These are phyloP conservation scores for Drosophila setifemur DNA, from an alignment of 1,140 invertebrate species.

Conservation along the genomic window DNA sequence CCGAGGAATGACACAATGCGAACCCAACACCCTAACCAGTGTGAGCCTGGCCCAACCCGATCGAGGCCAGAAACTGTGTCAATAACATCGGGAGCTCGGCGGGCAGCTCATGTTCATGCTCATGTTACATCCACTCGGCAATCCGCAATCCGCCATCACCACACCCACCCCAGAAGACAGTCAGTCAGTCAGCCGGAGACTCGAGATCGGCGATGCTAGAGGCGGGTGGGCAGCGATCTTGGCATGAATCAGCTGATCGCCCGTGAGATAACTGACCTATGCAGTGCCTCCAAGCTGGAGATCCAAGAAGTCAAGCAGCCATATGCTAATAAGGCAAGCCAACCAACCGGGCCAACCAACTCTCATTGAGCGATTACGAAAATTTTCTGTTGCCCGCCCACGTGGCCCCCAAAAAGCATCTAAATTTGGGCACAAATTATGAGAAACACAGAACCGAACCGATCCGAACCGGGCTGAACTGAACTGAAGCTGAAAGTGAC, in stretches of 20 bases:
- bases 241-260: constrained; percentile 61
- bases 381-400: constrained; percentile 61
- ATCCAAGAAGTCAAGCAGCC: constrained; percentile 52
- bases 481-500: constrained; percentile 75
- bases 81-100: constrained; percentile 57
- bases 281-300: constrained; percentile 4
- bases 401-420: constrained; percentile 55
- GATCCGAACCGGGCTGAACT: no score
- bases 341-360: constrained; percentile 31
- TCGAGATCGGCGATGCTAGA: constrained; percentile 1
- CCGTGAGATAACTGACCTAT: constrained; percentile 72
- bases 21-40: constrained; percentile 11
- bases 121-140: constrained; percentile 61
- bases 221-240: constrained; percentile 58
- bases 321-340: constrained; percentile 65
- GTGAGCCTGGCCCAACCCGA: constrained; percentile 4
- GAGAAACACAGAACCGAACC: constrained; percentile 55
- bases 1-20: constrained; percentile 51
- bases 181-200: constrained; percentile 20
- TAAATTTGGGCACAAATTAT: constrained; percentile 79
- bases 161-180: constrained; percentile 22
- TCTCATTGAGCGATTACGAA: constrained; percentile 56
- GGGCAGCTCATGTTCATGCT: constrained; percentile 43
- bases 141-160: constrained; percentile 14
- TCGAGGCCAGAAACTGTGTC: constrained; percentile 73